Conservation (phyloP, 2,797 vertebrate species). For the Eulemur albifrons region DNA sequence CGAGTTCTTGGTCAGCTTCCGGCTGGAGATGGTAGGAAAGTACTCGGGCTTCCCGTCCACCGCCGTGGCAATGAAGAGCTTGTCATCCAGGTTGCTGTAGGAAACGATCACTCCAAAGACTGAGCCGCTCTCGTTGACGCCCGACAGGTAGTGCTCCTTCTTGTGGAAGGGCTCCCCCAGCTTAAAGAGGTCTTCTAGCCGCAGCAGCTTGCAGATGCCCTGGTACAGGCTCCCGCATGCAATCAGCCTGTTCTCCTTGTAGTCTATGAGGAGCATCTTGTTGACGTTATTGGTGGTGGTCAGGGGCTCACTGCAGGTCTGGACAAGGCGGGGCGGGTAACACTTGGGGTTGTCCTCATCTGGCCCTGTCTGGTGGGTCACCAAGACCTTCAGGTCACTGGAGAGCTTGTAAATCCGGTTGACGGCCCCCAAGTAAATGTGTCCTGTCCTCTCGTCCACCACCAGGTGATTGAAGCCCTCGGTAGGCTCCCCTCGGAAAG, state of each 20-base stretch:
- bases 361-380: slow-evolving; percentile 95
- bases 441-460: slow-evolving; percentile 95
- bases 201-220: slow-evolving; percentile 97
- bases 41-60: slow-evolving; percentile 98
- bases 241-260: slow-evolving; percentile 95
- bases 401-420: slow-evolving; percentile 99
- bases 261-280: slow-evolving; percentile 99
- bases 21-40: slow-evolving; percentile 98
- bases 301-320: slow-evolving; percentile 95
- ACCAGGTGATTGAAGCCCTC: slow-evolving; percentile 97
- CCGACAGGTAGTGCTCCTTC: slow-evolving; percentile 98
- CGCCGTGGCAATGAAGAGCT: slow-evolving; percentile 96
- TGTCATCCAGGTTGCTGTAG: slow-evolving; percentile 94
- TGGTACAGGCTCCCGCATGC: slow-evolving; percentile 98
- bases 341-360: slow-evolving; percentile 98
- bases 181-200: slow-evolving; percentile 98
- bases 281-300: slow-evolving; percentile 96
- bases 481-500: slow-evolving; percentile 90
- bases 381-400: slow-evolving; percentile 90
- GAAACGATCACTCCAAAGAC: slow-evolving; percentile 98
- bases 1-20: slow-evolving; percentile 96
- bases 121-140: slow-evolving; percentile 96
- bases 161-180: slow-evolving; percentile 98
- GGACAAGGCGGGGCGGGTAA: slow-evolving; percentile 97
- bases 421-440: slow-evolving; percentile 96